These are phyloP conservation scores for Drosophila subsilvestris DNA, from an alignment of 2,888 invertebrate genomes.

Conservation along the genomic window DNA sequence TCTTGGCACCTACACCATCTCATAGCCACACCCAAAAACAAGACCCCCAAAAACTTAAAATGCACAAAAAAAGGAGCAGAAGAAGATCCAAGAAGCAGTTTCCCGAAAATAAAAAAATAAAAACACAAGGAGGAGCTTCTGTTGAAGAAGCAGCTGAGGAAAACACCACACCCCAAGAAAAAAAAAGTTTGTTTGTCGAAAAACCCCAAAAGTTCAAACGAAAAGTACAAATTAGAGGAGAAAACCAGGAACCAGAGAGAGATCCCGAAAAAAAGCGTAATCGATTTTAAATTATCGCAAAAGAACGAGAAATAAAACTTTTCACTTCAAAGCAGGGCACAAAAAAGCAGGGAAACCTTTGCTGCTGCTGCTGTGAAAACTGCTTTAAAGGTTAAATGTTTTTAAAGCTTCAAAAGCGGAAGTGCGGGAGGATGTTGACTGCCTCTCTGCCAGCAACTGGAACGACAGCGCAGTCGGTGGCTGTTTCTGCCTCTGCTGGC, in stretches of 20 bases:
- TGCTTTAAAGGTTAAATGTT: slow-evolving; percentile 12
- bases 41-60: slow-evolving; percentile 28
- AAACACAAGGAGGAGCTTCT: slow-evolving; percentile 1
- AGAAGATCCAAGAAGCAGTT: not conserved
- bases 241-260: slow-evolving; percentile 3
- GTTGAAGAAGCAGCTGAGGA: not conserved
- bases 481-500: slow-evolving; percentile 1
- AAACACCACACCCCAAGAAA: slow-evolving; percentile 18
- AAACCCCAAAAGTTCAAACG: slow-evolving; percentile 28
- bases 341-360: slow-evolving; percentile 4
- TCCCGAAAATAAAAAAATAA: not conserved
- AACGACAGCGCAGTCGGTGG: not conserved
- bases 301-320: slow-evolving; percentile 40
- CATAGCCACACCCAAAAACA: slow-evolving; percentile 30
- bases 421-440: slow-evolving; percentile 1
- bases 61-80: slow-evolving; percentile 18
- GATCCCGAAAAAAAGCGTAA: slow-evolving; percentile 15
- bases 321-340: slow-evolving; percentile 24
- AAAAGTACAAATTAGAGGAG: slow-evolving; percentile 40
- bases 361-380: not conserved
- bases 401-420: slow-evolving; percentile 28
- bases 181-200: slow-evolving; percentile 7
- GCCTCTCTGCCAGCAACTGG: not conserved
- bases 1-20: slow-evolving; percentile 3
- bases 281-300: slow-evolving; percentile 45